phyloP scores from a whole-genome alignment of 2,797 vertebrate species.

The Coregonus suidteri region DNA sequence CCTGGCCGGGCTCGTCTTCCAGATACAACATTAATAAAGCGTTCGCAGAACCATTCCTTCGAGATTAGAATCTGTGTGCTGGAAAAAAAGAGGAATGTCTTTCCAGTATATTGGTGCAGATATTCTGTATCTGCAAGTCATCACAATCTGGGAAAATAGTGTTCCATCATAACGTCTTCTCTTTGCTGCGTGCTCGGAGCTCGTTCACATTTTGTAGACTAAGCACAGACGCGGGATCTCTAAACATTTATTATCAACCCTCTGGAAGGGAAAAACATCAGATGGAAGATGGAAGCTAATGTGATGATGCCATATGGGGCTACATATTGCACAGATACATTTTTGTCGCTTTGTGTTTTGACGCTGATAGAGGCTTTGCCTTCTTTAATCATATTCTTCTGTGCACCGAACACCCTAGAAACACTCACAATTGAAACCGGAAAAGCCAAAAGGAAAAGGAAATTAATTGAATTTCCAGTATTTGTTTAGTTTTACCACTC shows the following conservation, averaged over 20 bases:
- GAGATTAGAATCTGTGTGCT: conserved; percentile 42
- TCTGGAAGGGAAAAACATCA: background rate
- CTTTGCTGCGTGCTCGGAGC: background rate
- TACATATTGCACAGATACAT: too few species aligned
- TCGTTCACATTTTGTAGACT: conserved; percentile 23
- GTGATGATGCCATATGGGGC: background rate
- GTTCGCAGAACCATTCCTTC: conserved; percentile 31
- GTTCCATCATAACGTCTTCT: conserved; percentile 26
- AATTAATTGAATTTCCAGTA: background rate
- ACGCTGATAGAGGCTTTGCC: background rate
- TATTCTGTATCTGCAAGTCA: conserved; percentile 49
- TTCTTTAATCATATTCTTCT: background rate
- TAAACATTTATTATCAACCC: background rate
- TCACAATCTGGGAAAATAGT: conserved; percentile 34
- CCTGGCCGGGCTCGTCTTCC: conserved; percentile 32
- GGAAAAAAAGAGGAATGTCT: conserved; percentile 23
- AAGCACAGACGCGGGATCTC: conserved; percentile 36
- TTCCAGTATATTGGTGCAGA: conserved; percentile 42
- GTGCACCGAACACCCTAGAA: background rate
- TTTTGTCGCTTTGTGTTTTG: background rate
- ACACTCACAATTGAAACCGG: background rate
- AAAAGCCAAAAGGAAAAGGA: background rate
- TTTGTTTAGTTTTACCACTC: background rate
- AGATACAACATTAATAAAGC: conserved; percentile 40
- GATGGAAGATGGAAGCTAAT: background rate